phyloP scores from a whole-genome alignment of 1,140 invertebrate genomes.

The Schlechtendalia chinensis region DNA sequence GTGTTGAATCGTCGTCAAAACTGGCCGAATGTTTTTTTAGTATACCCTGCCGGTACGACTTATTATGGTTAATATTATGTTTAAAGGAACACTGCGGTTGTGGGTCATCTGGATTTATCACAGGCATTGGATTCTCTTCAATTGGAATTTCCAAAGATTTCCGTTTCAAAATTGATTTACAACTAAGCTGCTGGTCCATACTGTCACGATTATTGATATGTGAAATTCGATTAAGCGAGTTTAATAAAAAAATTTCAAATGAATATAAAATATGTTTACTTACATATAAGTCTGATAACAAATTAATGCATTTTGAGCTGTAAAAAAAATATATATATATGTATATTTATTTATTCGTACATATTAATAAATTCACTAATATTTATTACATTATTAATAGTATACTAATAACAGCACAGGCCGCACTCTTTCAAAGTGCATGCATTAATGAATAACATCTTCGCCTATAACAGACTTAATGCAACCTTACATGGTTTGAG shows the following conservation, averaged over 20 bases:
- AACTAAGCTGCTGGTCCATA: constrained; percentile 53
- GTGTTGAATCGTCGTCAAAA: constrained; percentile 64
- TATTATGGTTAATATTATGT: neutral
- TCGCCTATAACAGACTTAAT: constrained; percentile 22
- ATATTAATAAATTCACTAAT: neutral
- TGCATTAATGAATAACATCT: constrained; percentile 45
- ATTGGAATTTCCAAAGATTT: constrained; percentile 58
- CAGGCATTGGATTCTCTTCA: constrained; percentile 56
- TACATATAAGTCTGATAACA: constrained; percentile 34
- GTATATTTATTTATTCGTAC: neutral
- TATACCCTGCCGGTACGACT: constrained; percentile 67
- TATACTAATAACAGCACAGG: constrained; percentile 1
- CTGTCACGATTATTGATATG: neutral
- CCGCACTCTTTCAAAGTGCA: neutral
- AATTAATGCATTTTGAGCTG: constrained; percentile 37
- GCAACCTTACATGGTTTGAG: constrained; percentile 49
- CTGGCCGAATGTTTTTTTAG: constrained; percentile 76
- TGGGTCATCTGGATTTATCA: neutral
- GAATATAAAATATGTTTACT: constrained; percentile 29
- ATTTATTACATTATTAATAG: neutral
- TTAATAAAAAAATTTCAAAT: constrained; percentile 30
- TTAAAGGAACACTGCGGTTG: constrained; percentile 34
- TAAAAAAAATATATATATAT: constrained; percentile 14
- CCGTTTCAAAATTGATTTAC: constrained; percentile 51
- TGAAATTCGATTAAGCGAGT: neutral